Base-by-base conservation (phyloP, 2,113 vertebrate species). In the Sturnus vulgaris region DNA sequence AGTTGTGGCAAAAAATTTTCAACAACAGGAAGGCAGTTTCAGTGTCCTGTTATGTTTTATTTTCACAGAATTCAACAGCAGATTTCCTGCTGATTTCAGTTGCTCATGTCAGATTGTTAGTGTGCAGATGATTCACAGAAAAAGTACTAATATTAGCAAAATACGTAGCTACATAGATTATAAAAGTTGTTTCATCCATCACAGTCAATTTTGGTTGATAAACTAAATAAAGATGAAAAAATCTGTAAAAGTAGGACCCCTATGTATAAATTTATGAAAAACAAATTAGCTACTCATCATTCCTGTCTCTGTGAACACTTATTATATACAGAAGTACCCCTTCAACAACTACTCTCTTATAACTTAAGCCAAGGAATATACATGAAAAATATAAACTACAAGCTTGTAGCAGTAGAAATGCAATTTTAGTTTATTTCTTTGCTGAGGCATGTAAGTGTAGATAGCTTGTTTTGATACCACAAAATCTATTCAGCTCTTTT, bases 401-500 rank as follows among this genome's bases (percentile, higher is more conserved):
- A 86, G 47, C 37, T 68, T 84, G n/a, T 68, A 59, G 42, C 10
- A 28, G 31, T 40, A 31, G 50, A 94, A 95, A 96, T 65, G 52
- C 61, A 92, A 92, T 94, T 82, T 96, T 68, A 66, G 64, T 86
- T 93, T 92, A 93, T 92, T 94, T 93, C 60, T 91, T 90, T 92
- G 39, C 71, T 75, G 70, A 93, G 82, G 39, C 79, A 71, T 33
- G 21, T 59, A 92, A 78, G 40, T 81, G 30, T 63, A 88, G 66
- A 92, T 83, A 93, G 86, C 44, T 93, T 96, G 59, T 88, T 96
- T 93, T 83, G 72, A 88, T 93, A 95, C 37, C 46, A 73, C 18
- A 95, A 95, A 95, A 96, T 94, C 92, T 94, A 92, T 96, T 95
- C 35, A 61, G 24, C 22, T 56, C 19, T 68, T 92, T 83, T 92